Percentiles rank a stretch among this genome's conserved stretches.
Evolutionary conservation across 2,888 invertebrate species (phyloP).

Genomic region (Trachelus iudaicus): DNA sequence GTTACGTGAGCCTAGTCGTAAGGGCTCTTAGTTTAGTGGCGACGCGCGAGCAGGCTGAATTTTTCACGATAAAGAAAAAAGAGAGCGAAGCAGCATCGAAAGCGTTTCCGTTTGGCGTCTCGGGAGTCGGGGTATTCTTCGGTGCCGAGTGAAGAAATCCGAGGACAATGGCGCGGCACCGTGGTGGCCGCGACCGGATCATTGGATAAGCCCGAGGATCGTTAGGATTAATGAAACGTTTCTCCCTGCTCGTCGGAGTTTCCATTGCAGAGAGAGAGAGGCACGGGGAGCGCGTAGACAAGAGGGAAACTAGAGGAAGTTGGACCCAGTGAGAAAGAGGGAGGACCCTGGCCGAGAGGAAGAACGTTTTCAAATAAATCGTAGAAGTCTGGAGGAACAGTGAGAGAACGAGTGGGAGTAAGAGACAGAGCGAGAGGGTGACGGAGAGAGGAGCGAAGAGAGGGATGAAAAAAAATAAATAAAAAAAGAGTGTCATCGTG

Average conservation of each 20-base stretch:
- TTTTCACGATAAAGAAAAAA: too few relatives aligned
- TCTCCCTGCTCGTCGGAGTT: constrained; percentile 15
- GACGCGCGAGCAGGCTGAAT: too few relatives aligned
- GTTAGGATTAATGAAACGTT: constrained; percentile 39
- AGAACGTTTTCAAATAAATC: neutral
- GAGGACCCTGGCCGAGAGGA: neutral
- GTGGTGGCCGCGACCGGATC: constrained; percentile 17
- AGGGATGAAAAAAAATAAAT: neutral
- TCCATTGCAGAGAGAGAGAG: constrained; percentile 27
- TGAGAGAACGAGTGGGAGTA: neutral
- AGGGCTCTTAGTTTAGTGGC: too few relatives aligned
- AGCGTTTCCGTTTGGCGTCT: too few relatives aligned
- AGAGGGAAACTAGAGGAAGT: constrained; percentile 9
- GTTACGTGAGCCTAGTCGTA: too few relatives aligned
- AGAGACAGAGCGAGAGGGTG: constrained; percentile 14
- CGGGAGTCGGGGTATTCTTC: too few relatives aligned
- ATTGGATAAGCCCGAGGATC: constrained; percentile 22
- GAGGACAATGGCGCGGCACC: constrained; percentile 1
- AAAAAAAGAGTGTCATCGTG: neutral
- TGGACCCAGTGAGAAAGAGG: neutral
- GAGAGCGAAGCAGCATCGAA: too few relatives aligned
- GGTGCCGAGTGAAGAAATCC: neutral
- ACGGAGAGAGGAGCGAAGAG: neutral
- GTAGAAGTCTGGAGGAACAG: neutral
- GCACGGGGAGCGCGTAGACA: constrained; percentile 12